Conservation (phyloP, 1,140 invertebrate genomes). For the Trypoxylus dichotomus region DNA sequence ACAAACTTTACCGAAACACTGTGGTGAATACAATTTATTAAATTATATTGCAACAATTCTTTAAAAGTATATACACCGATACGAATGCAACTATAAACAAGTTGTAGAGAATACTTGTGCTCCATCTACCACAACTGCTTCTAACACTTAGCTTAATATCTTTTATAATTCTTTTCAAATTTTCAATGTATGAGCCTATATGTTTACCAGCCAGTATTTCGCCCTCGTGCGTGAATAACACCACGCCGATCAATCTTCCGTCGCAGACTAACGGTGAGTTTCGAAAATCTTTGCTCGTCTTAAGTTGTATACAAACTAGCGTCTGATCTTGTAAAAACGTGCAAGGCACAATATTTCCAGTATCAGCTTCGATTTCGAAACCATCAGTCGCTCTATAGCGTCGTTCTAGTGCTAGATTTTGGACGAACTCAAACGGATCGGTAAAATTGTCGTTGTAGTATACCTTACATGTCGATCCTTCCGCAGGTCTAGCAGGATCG, state of each 20-base stretch:
- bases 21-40: no score
- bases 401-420: background rate
- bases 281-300: background rate
- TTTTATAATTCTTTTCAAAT: background rate
- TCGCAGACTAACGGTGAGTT: background rate
- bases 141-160: background rate
- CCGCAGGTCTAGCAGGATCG: background rate
- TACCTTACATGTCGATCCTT: background rate
- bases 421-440: background rate
- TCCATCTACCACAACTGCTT: no score
- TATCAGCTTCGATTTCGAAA: background rate
- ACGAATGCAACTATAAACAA: no score
- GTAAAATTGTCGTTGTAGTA: background rate
- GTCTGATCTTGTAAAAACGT: background rate
- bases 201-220: background rate
- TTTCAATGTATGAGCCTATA: background rate
- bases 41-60: no score
- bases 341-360: background rate
- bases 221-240: background rate
- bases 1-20: no score
- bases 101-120: no score
- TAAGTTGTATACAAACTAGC: background rate
- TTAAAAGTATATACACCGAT: no score
- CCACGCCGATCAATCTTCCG: background rate
- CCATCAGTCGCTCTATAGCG: background rate